These are phyloP conservation scores for Electrona antarctica DNA, from an alignment of 2,113 vertebrate species.

Conservation along the genomic window DNA sequence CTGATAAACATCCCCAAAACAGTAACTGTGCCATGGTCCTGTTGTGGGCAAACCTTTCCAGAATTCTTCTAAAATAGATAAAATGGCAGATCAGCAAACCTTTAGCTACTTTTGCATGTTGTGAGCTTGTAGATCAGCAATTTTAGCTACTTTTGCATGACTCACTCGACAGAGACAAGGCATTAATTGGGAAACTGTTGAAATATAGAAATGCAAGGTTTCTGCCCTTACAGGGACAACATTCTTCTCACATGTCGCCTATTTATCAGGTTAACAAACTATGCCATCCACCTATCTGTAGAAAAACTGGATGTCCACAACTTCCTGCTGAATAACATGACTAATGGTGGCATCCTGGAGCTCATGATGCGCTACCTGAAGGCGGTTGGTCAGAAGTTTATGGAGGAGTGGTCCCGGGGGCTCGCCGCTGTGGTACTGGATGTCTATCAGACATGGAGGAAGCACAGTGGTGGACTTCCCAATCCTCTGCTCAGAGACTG, in stretches of 20 bases:
- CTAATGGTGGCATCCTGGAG: constrained; percentile 92
- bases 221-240: no score
- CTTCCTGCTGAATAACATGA: constrained; percentile 88
- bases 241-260: not conserved
- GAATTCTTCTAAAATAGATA: no score
- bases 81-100: no score
- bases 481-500: constrained; percentile 92
- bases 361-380: constrained; percentile 94
- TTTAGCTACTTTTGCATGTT: no score
- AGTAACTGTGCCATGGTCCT: no score
- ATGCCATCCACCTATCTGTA: constrained; percentile 50
- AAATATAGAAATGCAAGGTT: no score
- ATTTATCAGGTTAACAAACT: constrained; percentile 4
- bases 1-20: no score
- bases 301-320: constrained; percentile 91
- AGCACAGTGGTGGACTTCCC: constrained; percentile 91
- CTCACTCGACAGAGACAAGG: no score
- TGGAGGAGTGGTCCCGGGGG: constrained; percentile 89
- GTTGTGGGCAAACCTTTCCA: no score
- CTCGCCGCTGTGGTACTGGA: constrained; percentile 87
- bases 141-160: no score
- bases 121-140: no score
- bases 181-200: no score
- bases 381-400: constrained; percentile 88
- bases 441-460: constrained; percentile 90